Evolutionary conservation across 1,140 invertebrate genomes (phyloP), one percentile per base, ranked within the genome.

Genomic region (Drosophila auraria): DNA sequence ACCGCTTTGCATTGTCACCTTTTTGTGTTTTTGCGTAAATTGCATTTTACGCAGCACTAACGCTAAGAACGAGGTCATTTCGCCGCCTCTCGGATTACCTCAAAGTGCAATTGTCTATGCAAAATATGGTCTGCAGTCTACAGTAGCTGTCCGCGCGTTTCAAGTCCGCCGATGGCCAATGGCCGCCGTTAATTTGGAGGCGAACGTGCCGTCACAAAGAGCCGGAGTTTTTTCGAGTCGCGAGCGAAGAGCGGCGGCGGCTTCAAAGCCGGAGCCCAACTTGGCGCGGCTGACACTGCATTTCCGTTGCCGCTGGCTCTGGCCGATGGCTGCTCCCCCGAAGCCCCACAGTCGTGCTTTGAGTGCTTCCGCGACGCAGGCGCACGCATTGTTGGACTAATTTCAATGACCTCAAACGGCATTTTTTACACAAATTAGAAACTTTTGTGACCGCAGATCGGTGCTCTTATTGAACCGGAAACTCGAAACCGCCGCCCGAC

Each of bases 81-180:
- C 42, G 45, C 38, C 57, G 60, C 57, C 57, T 56, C 33, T 40
- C 49, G 45, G 59, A 70, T 50, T 69, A 64, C 69, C 76, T 73
- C 40, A 62, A 80, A 80, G 71, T 87, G 83, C 83, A 87, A 78
- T 87, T 83, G 80, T 59, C 60, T 87, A 80, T 87, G 72, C 58
- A 64, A 63, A 78, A 62, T 66, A 72, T 71, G 44, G 45, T 38
- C 47, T 25, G 51, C 75, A 57, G 77, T 84, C 47, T 25, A 58
- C 75, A 57, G 77, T 84, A 60, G 42, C 66, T 62, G 66, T 71
- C 25, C 68, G 65, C 58, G 77, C 69, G 60, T 86, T 87, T 87
- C 54, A 89, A 78, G 80, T 87, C 82, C 79, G 84, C 83, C 83
- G 83, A 50, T 62, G 59, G 44, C 61, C 59, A 20, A 47, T 30